phyloP scores from a whole-genome alignment of 1,140 invertebrate species.

The Drosophila takahashii region DNA sequence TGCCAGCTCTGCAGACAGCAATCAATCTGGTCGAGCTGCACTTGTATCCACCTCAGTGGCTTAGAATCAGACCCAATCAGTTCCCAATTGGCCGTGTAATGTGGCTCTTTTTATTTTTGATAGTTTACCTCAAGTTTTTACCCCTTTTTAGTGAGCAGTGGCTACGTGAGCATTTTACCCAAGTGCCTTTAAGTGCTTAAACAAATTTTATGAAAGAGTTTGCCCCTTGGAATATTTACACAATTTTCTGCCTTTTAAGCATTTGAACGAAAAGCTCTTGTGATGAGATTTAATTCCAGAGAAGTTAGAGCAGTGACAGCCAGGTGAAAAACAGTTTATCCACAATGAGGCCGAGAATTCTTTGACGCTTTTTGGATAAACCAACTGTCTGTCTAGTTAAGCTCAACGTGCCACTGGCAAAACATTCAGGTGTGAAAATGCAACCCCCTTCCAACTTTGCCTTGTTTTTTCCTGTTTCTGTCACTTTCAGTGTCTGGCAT shows the following conservation, averaged over 20 bases:
- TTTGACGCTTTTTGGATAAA: conserved; percentile 33
- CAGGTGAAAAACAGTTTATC: conserved; percentile 22
- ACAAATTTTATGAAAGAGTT: conserved; percentile 22
- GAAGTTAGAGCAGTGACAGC: conserved; percentile 3
- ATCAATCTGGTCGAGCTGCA: conserved; percentile 45
- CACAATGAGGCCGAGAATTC: conserved; percentile 22
- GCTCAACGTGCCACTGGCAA: conserved; percentile 36
- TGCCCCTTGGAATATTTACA: conserved; percentile 9
- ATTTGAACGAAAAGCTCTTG: conserved; percentile 6
- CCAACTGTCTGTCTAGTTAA: conserved; percentile 42
- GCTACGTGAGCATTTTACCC: conserved; percentile 48
- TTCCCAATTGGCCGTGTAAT: conserved; percentile 63
- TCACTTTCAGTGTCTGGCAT: conserved; percentile 33
- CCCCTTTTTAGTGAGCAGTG: conserved; percentile 9
- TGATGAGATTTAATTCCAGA: neutral
- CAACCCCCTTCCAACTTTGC: conserved; percentile 6
- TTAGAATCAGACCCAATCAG: conserved; percentile 47
- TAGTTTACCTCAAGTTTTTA: conserved; percentile 32
- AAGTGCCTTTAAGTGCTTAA: conserved; percentile 23
- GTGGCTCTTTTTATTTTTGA: conserved; percentile 36
- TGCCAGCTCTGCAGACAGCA: conserved; percentile 29
- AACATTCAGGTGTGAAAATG: conserved; percentile 32
- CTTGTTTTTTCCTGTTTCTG: conserved; percentile 6
- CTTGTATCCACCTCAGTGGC: conserved; percentile 29
- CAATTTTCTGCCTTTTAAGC: conserved; percentile 35